Percentiles rank a stretch among this genome's conserved stretches.
Conservation (phyloP, 2,888 invertebrate genomes). For the Heliconius charithonia region DNA sequence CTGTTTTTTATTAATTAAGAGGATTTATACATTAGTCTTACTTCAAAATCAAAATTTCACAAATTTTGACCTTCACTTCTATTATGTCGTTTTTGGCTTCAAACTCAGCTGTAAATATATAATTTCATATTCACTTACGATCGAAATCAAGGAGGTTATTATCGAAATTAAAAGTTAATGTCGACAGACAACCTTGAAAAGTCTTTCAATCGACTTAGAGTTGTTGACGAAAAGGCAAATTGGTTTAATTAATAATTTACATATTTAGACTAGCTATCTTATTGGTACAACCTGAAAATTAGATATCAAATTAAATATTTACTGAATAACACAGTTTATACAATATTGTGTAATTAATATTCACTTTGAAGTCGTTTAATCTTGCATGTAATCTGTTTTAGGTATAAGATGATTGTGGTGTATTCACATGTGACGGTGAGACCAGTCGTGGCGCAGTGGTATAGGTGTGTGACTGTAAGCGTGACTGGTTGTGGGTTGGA, state of each 20-base stretch:
- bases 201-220: conserved; percentile 31
- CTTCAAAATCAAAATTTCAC: no score
- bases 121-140: background rate
- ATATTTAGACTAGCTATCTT: conserved; percentile 14
- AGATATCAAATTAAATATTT: conserved; percentile 18
- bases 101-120: background rate
- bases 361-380: background rate
- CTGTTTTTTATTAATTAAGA: no score
- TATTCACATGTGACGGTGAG: background rate
- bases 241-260: conserved; percentile 30
- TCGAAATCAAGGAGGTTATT: background rate
- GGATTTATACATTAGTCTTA: no score
- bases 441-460: no score
- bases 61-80: no score
- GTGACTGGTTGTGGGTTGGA: no score
- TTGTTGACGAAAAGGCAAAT: conserved; percentile 32
- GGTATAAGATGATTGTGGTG: background rate
- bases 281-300: conserved; percentile 23
- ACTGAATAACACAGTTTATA: background rate
- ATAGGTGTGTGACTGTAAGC: no score
- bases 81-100: background rate
- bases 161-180: background rate
- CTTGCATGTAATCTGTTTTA: background rate
- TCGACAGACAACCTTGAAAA: conserved; percentile 24
- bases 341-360: conserved; percentile 8